These are phyloP conservation scores for Belonocnema kinseyi DNA, from an alignment of 1,140 invertebrate genomes.

Conservation along the genomic window DNA sequence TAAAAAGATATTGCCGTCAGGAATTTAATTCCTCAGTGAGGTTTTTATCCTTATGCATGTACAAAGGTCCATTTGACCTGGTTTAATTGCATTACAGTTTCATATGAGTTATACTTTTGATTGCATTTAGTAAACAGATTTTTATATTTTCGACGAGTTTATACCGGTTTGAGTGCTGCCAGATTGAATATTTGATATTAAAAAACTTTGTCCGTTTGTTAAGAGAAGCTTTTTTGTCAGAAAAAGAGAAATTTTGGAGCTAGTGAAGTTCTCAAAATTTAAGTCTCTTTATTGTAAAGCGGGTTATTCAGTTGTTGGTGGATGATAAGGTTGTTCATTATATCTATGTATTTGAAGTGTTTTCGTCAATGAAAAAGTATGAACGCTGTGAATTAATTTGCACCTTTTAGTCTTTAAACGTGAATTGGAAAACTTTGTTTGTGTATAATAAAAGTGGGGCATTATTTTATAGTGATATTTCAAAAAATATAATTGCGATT, in stretches of 20 bases:
- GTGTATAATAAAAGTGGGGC: too few relatives aligned
- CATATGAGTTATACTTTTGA: conserved; percentile 25
- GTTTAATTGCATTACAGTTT: conserved; percentile 14
- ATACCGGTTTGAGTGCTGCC: neutral
- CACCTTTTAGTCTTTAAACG: too few relatives aligned
- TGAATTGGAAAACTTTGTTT: too few relatives aligned
- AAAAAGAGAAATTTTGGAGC: neutral
- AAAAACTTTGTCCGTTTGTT: neutral
- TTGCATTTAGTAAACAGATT: conserved; percentile 28
- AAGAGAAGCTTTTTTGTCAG: neutral
- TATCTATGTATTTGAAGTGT: too few relatives aligned
- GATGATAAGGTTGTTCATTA: too few relatives aligned
- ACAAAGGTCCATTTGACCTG: neutral
- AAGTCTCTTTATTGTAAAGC: too few relatives aligned
- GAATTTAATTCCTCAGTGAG: conserved; percentile 25
- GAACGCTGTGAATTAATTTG: too few relatives aligned
- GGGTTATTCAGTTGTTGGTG: too few relatives aligned
- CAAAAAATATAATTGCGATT: too few relatives aligned
- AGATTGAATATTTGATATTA: conserved; percentile 15
- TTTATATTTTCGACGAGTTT: conserved; percentile 15
- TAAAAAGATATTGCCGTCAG: conserved; percentile 24
- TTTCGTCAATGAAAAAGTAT: too few relatives aligned
- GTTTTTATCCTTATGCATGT: conserved; percentile 26
- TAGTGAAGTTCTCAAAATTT: too few relatives aligned
- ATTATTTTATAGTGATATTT: too few relatives aligned